Evolutionary conservation across 1,140 invertebrate species (phyloP), one percentile per base, ranked within the genome.

Genomic region (Muscidifurax raptorellus): DNA sequence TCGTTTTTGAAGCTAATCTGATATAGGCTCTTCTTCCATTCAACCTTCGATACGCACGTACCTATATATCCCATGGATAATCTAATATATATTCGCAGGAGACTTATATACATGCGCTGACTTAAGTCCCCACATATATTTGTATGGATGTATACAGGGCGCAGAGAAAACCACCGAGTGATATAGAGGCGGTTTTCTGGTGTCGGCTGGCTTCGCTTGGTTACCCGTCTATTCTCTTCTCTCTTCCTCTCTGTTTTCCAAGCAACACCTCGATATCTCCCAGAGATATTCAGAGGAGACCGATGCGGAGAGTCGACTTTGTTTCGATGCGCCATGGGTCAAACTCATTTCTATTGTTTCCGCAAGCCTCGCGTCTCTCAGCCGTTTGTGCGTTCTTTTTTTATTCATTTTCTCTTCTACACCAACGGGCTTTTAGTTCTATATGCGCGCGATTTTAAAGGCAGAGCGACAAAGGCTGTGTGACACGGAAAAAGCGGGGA

Each of bases 131-230:
- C 6, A 22, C 71, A 9, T 32, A 22, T 30, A 69, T 40, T 40
- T 10, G 18, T 72, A 72, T 59, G 18, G 1, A 59, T 22, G 28
- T 40, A 40, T 40, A 40, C 36, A 10, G 36, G 7, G 36, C 72
- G 25, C 36, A 27, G 40, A 18, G 36, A 32, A 88, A 90, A 90
- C 88, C 90, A 71, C 87, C 76, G 87, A 87, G 84, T 89, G 86
- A 90, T 90, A 89, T 91, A 91, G 89, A 78, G 86, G 85, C 69
- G 89, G 90, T 88, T 91, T 90, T 88, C 88, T 84, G 88, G 87
- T 86, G 86, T 87, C 82, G 87, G 75, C 47, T 64, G 13, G 47
- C 52, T 76, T 47, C 36, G 36, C 74, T 47, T 5, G 27, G 10
- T 30, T 86, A 83, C 82, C 67, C 28, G 30, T 69, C 67, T 69